A percentile compares a stretch with the other conserved stretches of the same genome.
phyloP scores from a whole-genome alignment of 1,140 invertebrate species.

The Drosophila mayri region DNA sequence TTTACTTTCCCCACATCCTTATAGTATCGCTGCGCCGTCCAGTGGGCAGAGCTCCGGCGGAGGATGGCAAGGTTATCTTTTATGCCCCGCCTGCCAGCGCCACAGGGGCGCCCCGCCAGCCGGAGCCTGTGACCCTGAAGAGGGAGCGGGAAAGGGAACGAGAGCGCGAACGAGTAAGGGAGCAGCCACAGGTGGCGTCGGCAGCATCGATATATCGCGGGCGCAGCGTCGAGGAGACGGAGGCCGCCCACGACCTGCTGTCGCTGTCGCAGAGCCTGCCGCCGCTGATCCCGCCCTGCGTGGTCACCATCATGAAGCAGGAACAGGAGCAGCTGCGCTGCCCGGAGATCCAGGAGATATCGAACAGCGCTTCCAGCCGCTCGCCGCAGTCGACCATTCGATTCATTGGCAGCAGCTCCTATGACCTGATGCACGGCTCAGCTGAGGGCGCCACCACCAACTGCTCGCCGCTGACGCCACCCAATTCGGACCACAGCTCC shows the following conservation, averaged over 20 bases:
- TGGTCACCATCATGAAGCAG: slow-evolving; percentile 86
- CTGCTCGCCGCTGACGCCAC: slow-evolving; percentile 87
- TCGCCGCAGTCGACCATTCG: slow-evolving; percentile 72
- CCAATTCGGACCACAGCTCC: slow-evolving; percentile 90
- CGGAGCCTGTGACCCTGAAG: slow-evolving; percentile 72
- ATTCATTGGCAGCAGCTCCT: slow-evolving; percentile 77
- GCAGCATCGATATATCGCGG: slow-evolving; percentile 85
- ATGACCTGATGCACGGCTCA: slow-evolving; percentile 60
- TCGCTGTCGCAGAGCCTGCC: slow-evolving; percentile 92
- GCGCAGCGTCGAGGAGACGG: slow-evolving; percentile 91
- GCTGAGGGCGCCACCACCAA: slow-evolving; percentile 73
- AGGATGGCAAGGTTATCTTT: slow-evolving; percentile 82
- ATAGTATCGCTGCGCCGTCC: slow-evolving; percentile 75
- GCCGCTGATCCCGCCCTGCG: slow-evolving; percentile 89
- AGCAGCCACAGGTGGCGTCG: slow-evolving; percentile 78
- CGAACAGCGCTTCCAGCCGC: slow-evolving; percentile 72
- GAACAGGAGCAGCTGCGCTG: slow-evolving; percentile 63
- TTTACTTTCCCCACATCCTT: slow-evolving; percentile 11
- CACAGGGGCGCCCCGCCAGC: slow-evolving; percentile 45
- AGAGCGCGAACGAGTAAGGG: slow-evolving; percentile 32
- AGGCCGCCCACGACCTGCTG: slow-evolving; percentile 93
- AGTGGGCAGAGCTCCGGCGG: slow-evolving; percentile 73
- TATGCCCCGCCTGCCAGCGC: slow-evolving; percentile 79
- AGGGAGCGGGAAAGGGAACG: slow-evolving; percentile 73
- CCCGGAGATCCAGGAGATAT: slow-evolving; percentile 79